Evolutionary conservation across 2,888 invertebrate genomes (phyloP).

Genomic region (Argyresthia albistria): DNA sequence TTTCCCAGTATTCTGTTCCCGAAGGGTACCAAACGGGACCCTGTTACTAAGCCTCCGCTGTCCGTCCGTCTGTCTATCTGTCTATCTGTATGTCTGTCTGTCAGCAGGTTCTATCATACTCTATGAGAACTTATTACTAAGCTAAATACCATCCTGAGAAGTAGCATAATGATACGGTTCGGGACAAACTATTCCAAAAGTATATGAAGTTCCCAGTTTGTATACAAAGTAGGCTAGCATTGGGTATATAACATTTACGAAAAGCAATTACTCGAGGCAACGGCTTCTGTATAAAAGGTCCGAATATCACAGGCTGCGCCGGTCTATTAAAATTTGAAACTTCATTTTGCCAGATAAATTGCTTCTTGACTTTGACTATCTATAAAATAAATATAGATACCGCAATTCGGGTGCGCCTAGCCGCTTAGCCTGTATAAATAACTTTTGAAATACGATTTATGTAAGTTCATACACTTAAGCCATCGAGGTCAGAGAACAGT

Average conservation of each 20-base stretch:
- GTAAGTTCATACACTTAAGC: not conserved
- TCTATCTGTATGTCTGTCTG: no score
- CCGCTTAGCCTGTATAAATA: constrained; percentile 31
- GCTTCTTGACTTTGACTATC: constrained; percentile 59
- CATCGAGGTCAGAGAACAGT: no score
- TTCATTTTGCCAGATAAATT: constrained; percentile 63
- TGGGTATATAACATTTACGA: no score
- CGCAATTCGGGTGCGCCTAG: constrained; percentile 43
- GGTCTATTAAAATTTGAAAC: constrained; percentile 64
- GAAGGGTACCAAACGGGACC: no score
- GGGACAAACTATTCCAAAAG: not conserved
- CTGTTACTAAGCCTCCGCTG: no score
- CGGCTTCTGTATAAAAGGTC: not conserved
- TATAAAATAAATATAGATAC: constrained; percentile 48
- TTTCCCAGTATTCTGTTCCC: no score
- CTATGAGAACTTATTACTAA: no score
- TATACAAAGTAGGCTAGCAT: not conserved
- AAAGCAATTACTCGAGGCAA: not conserved
- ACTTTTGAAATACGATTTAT: constrained; percentile 24
- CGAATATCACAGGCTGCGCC: constrained; percentile 21
- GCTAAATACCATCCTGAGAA: no score
- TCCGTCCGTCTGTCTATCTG: no score
- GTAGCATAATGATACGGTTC: not conserved
- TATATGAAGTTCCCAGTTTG: not conserved
- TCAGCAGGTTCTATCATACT: no score